phyloP scores from a whole-genome alignment of 2,113 vertebrate species.

The Accipiter virgatus region DNA sequence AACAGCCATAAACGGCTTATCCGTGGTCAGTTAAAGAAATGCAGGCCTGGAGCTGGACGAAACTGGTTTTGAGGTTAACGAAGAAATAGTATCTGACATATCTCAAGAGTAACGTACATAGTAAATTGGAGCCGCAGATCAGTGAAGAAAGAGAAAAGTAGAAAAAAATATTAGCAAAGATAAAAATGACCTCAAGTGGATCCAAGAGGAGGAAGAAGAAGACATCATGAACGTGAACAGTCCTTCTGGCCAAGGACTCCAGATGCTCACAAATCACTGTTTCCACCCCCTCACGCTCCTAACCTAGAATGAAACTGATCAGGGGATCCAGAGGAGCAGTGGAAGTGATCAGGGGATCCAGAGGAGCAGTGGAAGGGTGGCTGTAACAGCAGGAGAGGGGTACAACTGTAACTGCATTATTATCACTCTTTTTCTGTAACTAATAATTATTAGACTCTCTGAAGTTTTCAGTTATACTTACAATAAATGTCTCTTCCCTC shows the following conservation, averaged over 20 bases:
- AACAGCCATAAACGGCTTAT: rapidly evolving
- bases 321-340: not conserved
- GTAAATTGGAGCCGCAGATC: not conserved
- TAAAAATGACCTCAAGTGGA: not conserved
- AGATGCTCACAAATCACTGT: not conserved
- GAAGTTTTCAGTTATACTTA: not conserved
- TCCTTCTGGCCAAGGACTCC: not conserved
- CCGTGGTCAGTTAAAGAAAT: rapidly evolving
- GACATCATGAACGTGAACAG: not conserved
- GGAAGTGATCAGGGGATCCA: not conserved
- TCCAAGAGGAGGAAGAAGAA: not conserved
- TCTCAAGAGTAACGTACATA: not conserved
- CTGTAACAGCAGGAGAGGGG: not conserved
- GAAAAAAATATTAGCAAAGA: not conserved
- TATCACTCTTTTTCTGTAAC: not conserved
- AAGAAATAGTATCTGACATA: not conserved
- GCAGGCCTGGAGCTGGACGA: not conserved
- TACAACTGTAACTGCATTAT: not conserved
- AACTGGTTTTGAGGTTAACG: not conserved
- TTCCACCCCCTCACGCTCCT: not conserved
- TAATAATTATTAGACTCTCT: not conserved
- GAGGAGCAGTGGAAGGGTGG: not conserved
- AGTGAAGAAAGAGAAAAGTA: not conserved
- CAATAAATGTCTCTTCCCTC: not conserved
- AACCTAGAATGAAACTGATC: not conserved